Conservation (phyloP, 2,797 vertebrate species). For the Propithecus deckenii region DNA sequence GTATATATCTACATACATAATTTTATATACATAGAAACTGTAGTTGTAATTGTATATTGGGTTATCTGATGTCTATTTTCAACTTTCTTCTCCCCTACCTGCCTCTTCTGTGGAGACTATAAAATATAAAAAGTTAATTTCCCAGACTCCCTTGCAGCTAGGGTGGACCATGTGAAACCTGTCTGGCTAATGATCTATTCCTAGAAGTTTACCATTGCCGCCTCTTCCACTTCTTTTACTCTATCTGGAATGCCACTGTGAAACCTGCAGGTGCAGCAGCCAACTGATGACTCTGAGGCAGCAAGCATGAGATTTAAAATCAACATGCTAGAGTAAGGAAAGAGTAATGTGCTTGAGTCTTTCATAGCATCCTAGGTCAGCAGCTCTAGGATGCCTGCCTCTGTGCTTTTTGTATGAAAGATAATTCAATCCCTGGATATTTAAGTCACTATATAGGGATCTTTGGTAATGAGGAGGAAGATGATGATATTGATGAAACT, state of each 20-base stretch:
- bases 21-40: neutral
- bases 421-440: neutral
- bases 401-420: neutral
- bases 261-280: neutral
- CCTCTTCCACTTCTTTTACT: neutral
- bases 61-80: slow-evolving; percentile 23
- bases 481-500: neutral
- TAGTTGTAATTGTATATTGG: neutral
- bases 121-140: neutral
- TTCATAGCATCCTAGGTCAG: neutral
- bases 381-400: neutral
- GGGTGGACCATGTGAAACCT: neutral
- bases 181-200: neutral
- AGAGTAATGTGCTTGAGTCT: neutral
- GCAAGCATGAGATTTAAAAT: neutral
- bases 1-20: neutral
- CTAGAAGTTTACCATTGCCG: neutral
- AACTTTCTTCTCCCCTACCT: neutral
- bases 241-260: neutral
- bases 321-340: neutral
- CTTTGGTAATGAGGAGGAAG: neutral
- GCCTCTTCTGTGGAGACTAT: neutral
- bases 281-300: neutral
- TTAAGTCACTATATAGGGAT: neutral
- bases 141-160: neutral